phyloP scores from a whole-genome alignment of 2,888 invertebrate species.

The Drosophila kuntzei region DNA sequence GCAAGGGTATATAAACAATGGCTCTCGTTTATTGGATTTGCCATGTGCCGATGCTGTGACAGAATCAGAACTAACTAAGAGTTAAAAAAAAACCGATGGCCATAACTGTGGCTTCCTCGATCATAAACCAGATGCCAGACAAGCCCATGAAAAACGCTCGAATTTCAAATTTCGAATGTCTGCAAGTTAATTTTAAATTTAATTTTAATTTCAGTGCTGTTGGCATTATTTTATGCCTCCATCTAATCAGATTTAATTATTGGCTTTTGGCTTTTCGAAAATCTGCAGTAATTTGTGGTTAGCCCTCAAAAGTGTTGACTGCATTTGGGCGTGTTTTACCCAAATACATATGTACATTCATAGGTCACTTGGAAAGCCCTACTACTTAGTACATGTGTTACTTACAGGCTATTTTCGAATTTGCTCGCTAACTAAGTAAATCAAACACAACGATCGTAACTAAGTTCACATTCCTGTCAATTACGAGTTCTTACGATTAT shows the following conservation, averaged over 20 bases:
- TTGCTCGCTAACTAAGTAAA: constrained; percentile 38
- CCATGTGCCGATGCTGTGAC: constrained; percentile 24
- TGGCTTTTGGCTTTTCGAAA: constrained; percentile 1
- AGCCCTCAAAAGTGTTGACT: too few relatives aligned
- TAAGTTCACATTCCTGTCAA: constrained; percentile 4
- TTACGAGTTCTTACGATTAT: constrained; percentile 10
- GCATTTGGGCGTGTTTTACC: constrained; percentile 3
- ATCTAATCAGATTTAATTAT: constrained; percentile 18
- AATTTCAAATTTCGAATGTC: constrained; percentile 20
- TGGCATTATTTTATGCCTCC: constrained; percentile 5
- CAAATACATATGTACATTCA: too few relatives aligned
- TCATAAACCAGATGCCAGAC: constrained; percentile 32
- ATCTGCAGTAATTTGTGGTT: neutral
- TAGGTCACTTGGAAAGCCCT: neutral
- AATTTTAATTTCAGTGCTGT: constrained; percentile 7
- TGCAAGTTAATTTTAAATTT: constrained; percentile 13
- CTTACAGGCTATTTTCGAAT: constrained; percentile 30
- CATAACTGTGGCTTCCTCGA: constrained; percentile 49
- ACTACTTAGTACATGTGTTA: neutral
- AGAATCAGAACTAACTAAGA: constrained; percentile 44
- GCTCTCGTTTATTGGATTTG: constrained; percentile 16
- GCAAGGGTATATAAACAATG: constrained; percentile 5
- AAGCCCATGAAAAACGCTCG: constrained; percentile 16
- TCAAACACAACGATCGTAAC: constrained; percentile 18
- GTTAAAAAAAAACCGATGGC: constrained; percentile 23